Base-by-base conservation (phyloP, 2,888 invertebrate species). In the Lasioglossum leucozonium region DNA sequence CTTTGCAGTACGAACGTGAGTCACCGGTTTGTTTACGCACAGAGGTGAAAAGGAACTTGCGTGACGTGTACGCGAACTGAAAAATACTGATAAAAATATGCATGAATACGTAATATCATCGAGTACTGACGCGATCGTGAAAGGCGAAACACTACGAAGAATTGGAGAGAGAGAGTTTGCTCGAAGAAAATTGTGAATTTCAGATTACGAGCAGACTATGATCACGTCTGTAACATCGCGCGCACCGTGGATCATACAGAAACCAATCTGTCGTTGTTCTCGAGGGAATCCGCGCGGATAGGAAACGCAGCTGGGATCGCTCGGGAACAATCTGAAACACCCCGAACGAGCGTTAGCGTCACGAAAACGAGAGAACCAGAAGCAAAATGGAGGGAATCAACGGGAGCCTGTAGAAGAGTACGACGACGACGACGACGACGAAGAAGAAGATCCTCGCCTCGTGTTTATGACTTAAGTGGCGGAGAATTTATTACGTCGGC, bases 391-490 rank as follows among this genome's bases (percentile, higher is more conserved):
- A 40, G 13, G 34, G 13, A 34, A 65, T 18, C 16, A 26, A 30
- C 2, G 55, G 13, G 40, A 55, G 42, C 22, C 11, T 10, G 37
- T 11, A 22, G 30, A 65, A 30, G 30, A 65, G 30, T 2, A 58
- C 13, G 30, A 30, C 16, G 6, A 62, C 26, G 62, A 30, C 62
- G 30, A 62, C 2, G 22, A 55, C 30, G 30, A 62, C 30, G 37
- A 37, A 67, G 67, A 67, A 67, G 37, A 67, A 44, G 44, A 71
- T 62, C 51, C 18, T 34, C 26, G 47, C 4, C 4, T 62, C 37
- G 71, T 34, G 26, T 82, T 84, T 78, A 82, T 75, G 83, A 79
- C 72, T 72, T 73, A 84, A 85, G 77, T 84, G 73, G 73, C 79
- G 30, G 42, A 18, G 74, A 74, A 84, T 85, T 84, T 69, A 84